A percentile compares a stretch with the other conserved stretches of the same genome.
Evolutionary conservation across 2,113 vertebrate species (phyloP).

Genomic region (Cottus gobio): DNA sequence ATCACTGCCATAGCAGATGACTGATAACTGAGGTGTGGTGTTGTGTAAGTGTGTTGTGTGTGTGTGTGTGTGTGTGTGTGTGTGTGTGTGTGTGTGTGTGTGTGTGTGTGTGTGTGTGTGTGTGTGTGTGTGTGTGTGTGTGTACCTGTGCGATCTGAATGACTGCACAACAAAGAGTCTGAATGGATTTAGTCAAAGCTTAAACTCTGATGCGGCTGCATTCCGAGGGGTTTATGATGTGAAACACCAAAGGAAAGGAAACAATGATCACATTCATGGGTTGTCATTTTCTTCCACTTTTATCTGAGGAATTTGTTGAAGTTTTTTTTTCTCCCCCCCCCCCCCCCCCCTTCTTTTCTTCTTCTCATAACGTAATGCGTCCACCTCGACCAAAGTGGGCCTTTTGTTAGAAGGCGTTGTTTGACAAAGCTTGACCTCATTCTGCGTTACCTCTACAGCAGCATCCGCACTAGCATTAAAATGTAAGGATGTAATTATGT

Average conservation of each 20-base stretch:
- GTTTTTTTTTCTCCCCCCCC: neutral
- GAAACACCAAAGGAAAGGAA: conserved; percentile 84
- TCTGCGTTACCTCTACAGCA: conserved; percentile 29
- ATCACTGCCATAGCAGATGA: conserved; percentile 70
- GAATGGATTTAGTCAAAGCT: conserved; percentile 80
- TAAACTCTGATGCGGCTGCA: conserved; percentile 80
- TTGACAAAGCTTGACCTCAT: conserved; percentile 58
- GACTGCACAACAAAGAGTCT: conserved; percentile 83
- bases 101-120: conserved; percentile 39
- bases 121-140: conserved; percentile 13
- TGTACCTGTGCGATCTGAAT: conserved; percentile 72
- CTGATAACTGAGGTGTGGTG: conserved; percentile 72
- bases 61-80: conserved; percentile 47
- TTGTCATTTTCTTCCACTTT: conserved; percentile 81
- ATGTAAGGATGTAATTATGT: neutral
- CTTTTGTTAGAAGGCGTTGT: conserved; percentile 55
- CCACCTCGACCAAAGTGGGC: conserved; percentile 53
- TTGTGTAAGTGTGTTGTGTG: conserved; percentile 40
- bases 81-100: conserved; percentile 34
- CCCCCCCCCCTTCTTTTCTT: neutral
- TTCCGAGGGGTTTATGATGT: conserved; percentile 84
- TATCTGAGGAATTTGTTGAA: conserved; percentile 77
- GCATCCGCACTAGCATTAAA: neutral
- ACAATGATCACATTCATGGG: conserved; percentile 85
- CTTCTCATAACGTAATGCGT: conserved; percentile 57